A percentile compares a stretch with the other conserved stretches of the same genome.
These are phyloP conservation scores for Cirrhinus molitorella DNA, from an alignment of 2,797 vertebrate genomes.

Conservation along the genomic window DNA sequence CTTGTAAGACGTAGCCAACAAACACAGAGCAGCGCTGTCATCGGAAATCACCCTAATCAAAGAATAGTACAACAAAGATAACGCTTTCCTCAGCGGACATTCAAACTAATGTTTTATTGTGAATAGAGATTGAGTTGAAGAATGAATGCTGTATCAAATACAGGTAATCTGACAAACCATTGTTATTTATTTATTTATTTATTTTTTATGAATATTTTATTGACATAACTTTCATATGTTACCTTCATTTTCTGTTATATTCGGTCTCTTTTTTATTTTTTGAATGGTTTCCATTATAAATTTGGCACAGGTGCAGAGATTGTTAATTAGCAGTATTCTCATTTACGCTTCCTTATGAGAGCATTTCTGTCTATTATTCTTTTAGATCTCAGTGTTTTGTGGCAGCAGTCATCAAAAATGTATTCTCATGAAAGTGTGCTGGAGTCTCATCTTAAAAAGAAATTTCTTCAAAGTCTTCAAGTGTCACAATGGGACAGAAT, in stretches of 20 bases:
- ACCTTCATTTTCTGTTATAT: constrained; percentile 23
- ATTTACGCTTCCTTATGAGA: constrained; percentile 52
- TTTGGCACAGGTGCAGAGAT: constrained; percentile 55
- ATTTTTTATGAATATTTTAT: background rate
- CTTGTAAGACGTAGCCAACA: too few relatives aligned
- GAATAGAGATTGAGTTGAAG: too few relatives aligned
- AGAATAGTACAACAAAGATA: too few relatives aligned
- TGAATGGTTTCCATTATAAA: constrained; percentile 48
- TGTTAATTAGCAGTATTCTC: constrained; percentile 57
- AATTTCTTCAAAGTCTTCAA: constrained; percentile 36
- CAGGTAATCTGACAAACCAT: too few relatives aligned
- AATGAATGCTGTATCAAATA: too few relatives aligned
- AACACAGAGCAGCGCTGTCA: too few relatives aligned
- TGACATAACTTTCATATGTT: background rate
- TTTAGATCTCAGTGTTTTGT: constrained; percentile 42
- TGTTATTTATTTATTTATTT: too few relatives aligned
- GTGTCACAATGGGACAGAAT: constrained; percentile 34
- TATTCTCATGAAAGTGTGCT: constrained; percentile 41
- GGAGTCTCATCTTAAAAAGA: constrained; percentile 40
- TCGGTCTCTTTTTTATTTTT: constrained; percentile 49
- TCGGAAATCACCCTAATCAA: too few relatives aligned
- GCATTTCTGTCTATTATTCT: constrained; percentile 53
- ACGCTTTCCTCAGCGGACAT: too few relatives aligned
- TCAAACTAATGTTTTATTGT: too few relatives aligned
- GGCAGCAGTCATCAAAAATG: constrained; percentile 53